A percentile compares a stretch with the other conserved stretches of the same genome.
These are phyloP conservation scores for Yponomeuta plumbellus DNA, from an alignment of 2,888 invertebrate genomes.

Conservation along the genomic window DNA sequence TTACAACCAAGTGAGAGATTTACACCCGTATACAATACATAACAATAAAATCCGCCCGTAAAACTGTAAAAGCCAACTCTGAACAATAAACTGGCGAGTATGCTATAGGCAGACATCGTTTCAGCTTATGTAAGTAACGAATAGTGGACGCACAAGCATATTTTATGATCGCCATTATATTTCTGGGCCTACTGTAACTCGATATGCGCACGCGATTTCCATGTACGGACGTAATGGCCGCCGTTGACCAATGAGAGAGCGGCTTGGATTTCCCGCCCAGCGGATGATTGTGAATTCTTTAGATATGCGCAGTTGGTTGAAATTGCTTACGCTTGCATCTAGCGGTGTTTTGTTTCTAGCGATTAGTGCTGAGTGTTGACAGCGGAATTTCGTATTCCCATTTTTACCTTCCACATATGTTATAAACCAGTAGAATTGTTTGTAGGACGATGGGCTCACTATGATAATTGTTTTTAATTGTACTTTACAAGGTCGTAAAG, in stretches of 20 bases:
- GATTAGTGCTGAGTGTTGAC: not conserved
- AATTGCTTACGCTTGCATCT: too few relatives aligned
- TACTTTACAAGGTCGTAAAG: too few relatives aligned
- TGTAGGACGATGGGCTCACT: too few relatives aligned
- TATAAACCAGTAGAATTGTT: too few relatives aligned
- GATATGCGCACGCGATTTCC: slow-evolving; percentile 56
- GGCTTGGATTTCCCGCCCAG: slow-evolving; percentile 45
- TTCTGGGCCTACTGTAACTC: slow-evolving; percentile 35
- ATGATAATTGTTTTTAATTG: too few relatives aligned
- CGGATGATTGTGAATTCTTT: slow-evolving; percentile 3
- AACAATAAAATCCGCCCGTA: not conserved
- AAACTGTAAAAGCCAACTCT: not conserved
- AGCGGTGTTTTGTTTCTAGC: not conserved
- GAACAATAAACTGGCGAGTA: not conserved
- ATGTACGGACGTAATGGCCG: slow-evolving; percentile 53
- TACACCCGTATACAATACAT: not conserved
- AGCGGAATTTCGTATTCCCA: too few relatives aligned
- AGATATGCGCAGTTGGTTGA: not conserved
- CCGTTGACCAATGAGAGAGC: slow-evolving; percentile 48
- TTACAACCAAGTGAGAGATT: not conserved
- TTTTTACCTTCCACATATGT: too few relatives aligned
- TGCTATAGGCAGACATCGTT: slow-evolving; percentile 22
- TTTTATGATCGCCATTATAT: not conserved
- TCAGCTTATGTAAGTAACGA: slow-evolving; percentile 18
- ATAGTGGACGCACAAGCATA: not conserved